These are phyloP conservation scores for Lucilia sericata DNA, from an alignment of 1,140 invertebrate genomes.

Conservation along the genomic window DNA sequence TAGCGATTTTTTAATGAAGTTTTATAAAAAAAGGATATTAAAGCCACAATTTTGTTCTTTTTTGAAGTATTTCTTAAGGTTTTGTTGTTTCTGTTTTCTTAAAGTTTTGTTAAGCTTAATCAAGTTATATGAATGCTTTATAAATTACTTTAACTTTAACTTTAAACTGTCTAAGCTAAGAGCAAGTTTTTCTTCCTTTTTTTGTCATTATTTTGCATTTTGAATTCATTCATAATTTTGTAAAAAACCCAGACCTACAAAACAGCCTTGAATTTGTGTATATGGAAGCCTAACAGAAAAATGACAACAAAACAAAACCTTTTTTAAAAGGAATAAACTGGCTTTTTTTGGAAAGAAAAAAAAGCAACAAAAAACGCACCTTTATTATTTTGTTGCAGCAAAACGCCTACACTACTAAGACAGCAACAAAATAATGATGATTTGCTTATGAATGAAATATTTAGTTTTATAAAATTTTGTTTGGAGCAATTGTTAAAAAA, in stretches of 20 bases:
- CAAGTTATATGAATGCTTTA: neutral
- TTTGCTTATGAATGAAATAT: neutral
- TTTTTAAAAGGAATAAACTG: neutral
- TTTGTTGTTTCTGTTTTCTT: no score
- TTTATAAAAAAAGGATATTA: no score
- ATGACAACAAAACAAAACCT: neutral
- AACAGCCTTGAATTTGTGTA: neutral
- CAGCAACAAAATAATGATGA: neutral
- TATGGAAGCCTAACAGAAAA: neutral
- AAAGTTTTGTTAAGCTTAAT: no score
- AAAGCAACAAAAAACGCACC: constrained; percentile 11
- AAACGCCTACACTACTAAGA: neutral
- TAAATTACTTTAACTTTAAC: constrained; percentile 1
- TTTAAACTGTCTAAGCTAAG: neutral
- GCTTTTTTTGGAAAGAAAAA: neutral
- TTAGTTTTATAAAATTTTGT: no score
- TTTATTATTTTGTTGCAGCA: neutral
- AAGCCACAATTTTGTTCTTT: no score
- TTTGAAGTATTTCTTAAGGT: no score
- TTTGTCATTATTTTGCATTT: neutral
- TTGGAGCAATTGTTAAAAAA: neutral
- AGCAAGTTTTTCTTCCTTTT: neutral
- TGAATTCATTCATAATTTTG: neutral
- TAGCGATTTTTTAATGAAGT: no score
- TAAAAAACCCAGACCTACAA: neutral